phyloP scores from a whole-genome alignment of 2,888 invertebrate species.

The Drosophila nigritarsus region DNA sequence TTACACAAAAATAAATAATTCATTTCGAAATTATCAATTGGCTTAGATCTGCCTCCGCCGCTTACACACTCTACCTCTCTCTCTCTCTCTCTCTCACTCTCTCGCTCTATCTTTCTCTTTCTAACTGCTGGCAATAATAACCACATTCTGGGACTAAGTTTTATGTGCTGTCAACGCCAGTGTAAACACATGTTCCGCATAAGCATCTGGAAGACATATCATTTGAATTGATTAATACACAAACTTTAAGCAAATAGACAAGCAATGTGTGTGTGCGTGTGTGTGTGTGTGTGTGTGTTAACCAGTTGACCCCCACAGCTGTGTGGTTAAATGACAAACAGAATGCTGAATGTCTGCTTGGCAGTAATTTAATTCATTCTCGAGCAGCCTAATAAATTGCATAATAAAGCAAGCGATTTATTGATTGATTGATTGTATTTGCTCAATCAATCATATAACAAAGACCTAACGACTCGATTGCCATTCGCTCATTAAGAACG shows the following conservation, averaged over 20 bases:
- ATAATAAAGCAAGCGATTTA: slow-evolving; percentile 27
- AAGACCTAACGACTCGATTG: not conserved
- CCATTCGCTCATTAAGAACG: not conserved
- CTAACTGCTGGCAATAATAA: not conserved
- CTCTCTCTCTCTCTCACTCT: not conserved
- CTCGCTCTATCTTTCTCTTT: not conserved
- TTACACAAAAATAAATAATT: slow-evolving; percentile 68
- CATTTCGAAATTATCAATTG: slow-evolving; percentile 36
- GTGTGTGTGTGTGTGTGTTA: not conserved
- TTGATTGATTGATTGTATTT: slow-evolving; percentile 61
- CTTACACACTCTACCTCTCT: not conserved
- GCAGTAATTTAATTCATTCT: slow-evolving; percentile 16
- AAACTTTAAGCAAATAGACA: slow-evolving; percentile 41
- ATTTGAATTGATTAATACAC: slow-evolving; percentile 57
- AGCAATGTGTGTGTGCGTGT: not conserved
- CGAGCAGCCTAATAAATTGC: slow-evolving; percentile 37
- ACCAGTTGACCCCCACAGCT: slow-evolving; percentile 12
- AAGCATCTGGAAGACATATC: slow-evolving; percentile 21
- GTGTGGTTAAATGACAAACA: slow-evolving; percentile 17
- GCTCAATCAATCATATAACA: slow-evolving; percentile 54
- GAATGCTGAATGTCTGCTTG: not conserved
- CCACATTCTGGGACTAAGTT: slow-evolving; percentile 14
- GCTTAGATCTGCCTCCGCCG: not conserved
- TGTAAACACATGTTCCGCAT: slow-evolving; percentile 51
- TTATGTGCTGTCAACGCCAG: slow-evolving; percentile 22